Percentiles rank a stretch among this genome's conserved stretches.
Conservation (phyloP, 2,888 invertebrate genomes). For the Tanypteryx hageni region DNA sequence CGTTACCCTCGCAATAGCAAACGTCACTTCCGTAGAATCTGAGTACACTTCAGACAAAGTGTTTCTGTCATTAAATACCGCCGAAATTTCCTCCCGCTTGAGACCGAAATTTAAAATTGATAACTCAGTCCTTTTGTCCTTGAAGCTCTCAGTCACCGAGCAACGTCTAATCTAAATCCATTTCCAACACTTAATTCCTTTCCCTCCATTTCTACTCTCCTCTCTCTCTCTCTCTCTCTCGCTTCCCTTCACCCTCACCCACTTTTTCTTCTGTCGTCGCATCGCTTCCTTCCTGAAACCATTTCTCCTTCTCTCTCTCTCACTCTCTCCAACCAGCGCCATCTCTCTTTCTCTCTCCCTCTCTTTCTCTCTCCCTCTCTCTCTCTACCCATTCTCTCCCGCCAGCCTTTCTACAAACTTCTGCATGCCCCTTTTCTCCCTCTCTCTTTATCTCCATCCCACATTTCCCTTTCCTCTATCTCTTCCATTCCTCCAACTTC, state of each 20-base stretch:
- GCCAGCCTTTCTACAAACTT: background rate
- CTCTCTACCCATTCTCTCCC: background rate
- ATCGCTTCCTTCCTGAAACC: background rate
- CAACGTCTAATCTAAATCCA: slow-evolving; percentile 19
- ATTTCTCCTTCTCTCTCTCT: background rate
- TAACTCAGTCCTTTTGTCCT: background rate
- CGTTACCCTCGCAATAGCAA: background rate
- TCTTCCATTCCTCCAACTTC: background rate
- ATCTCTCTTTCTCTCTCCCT: no score
- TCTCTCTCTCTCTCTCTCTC: background rate
- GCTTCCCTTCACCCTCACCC: background rate
- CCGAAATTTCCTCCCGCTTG: background rate
- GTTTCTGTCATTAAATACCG: background rate
- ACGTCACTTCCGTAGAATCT: background rate
- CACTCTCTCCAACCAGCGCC: no score
- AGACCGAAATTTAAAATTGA: background rate
- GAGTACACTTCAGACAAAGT: background rate
- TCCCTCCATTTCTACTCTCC: background rate
- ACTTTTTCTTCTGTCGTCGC: background rate
- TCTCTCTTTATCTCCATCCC: background rate
- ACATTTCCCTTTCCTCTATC: background rate
- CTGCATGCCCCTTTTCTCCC: background rate
- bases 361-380: background rate
- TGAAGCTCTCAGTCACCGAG: background rate
- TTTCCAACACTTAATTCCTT: slow-evolving; percentile 13